Evolutionary conservation across 2,113 vertebrate genomes (phyloP), one percentile per base, ranked within the genome.

Genomic region (Neomonachus schauinslandi): DNA sequence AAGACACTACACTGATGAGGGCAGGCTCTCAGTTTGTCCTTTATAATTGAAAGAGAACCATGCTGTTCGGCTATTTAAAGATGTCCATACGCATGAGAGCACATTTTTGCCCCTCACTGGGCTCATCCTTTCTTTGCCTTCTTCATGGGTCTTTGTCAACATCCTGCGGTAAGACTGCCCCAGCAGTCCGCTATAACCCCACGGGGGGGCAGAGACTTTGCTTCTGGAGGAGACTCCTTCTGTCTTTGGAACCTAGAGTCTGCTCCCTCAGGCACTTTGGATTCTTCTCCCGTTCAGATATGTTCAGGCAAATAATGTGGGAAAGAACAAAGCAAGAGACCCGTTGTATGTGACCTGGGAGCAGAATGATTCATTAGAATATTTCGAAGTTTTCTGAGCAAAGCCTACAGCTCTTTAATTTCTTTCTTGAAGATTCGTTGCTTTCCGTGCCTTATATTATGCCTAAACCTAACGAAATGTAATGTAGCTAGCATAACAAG

Each of bases 361-460:
- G 76, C 80, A 94, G 93, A 97, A 93, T 89, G 91, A 95, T 53
- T 95, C 89, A 89, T 59, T 94, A 81, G 53, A 81, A 1, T 90
- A 95, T 65, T 93, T 90, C 6, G 0, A n/a, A 89, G 74, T 98
- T 98, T 98, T 97, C 80, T 33, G 67, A 92, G 91, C 87, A 69
- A 85, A 93, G 31, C 94, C 10, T 1, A 10, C 26, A 67, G 28
- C 18, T 55, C 87, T 97, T 97, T 97, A 65, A 92, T 98, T 92
- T 97, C 94, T 96, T 91, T 93, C 95, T 96, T 95, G 18, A 26
- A 84, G 67, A 12, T 80, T 86, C 11, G 77, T 55, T 28, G 72
- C 76, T 98, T 83, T 80, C 63, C 19, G 77, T 91, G 77, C 53
- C n/a, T 87, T 7, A 1, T 97, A 93, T 49, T 67, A 67, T 96